Conservation (phyloP, 2,113 vertebrate genomes). For the Okapia johnstoni region DNA sequence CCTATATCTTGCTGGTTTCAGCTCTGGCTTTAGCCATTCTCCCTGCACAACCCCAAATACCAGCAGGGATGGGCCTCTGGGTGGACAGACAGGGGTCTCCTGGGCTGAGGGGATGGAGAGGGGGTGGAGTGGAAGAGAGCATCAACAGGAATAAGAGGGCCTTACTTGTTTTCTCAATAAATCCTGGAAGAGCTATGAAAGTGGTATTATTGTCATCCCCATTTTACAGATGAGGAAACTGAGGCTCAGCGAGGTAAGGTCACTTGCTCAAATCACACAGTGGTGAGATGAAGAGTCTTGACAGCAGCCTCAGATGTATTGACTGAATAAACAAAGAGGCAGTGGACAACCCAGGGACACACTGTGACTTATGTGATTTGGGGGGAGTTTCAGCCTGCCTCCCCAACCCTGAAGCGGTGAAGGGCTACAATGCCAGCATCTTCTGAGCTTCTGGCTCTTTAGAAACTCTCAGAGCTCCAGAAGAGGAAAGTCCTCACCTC, state of each 20-base stretch:
- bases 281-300: background rate
- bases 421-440: background rate
- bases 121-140: too few species aligned
- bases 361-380: background rate
- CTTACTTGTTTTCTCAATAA: background rate
- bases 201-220: background rate
- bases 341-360: background rate
- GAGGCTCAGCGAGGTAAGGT: background rate
- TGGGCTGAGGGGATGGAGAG: background rate
- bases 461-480: background rate
- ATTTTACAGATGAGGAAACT: background rate
- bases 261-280: background rate
- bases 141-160: background rate
- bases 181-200: background rate
- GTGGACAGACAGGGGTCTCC: background rate
- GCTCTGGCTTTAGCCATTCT: background rate
- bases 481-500: background rate
- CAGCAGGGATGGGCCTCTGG: background rate
- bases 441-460: too few species aligned
- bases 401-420: background rate
- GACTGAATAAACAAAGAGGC: background rate
- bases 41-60: background rate
- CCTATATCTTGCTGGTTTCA: background rate
- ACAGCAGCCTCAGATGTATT: background rate
- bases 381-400: background rate